A percentile compares a stretch with the other conserved stretches of the same genome.
These are phyloP conservation scores for Calameuta filiformis DNA, from an alignment of 2,888 invertebrate genomes.

Conservation along the genomic window DNA sequence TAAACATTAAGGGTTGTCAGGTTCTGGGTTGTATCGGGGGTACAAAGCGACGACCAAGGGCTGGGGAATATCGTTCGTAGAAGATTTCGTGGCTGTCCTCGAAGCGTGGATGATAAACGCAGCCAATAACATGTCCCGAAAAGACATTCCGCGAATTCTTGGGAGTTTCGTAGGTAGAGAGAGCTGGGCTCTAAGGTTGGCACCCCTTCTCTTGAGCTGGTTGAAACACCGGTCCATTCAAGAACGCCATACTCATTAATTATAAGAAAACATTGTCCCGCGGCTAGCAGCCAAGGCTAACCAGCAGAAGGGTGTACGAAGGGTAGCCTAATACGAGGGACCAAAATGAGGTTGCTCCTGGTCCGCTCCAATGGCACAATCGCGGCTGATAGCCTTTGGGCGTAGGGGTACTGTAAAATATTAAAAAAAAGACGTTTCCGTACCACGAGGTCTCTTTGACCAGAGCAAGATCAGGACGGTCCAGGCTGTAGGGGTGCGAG, in stretches of 20 bases:
- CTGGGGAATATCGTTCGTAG: neutral
- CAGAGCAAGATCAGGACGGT: neutral
- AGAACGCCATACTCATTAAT: conserved; percentile 56
- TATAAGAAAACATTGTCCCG: conserved; percentile 61
- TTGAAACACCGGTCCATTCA: conserved; percentile 54
- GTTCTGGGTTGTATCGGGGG: neutral
- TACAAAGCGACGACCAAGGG: neutral
- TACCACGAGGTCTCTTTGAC: neutral
- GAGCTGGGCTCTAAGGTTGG: conserved; percentile 47
- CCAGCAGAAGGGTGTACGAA: neutral
- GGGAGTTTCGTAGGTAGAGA: conserved; percentile 43
- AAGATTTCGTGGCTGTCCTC: conserved; percentile 34
- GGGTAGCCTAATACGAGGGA: neutral
- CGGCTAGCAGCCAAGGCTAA: conserved; percentile 25
- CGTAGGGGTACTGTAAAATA: neutral
- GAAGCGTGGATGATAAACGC: conserved; percentile 41
- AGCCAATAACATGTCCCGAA: conserved; percentile 47
- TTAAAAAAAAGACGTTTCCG: neutral
- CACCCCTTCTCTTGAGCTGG: conserved; percentile 30
- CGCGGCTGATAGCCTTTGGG: neutral
- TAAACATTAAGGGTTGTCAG: neutral
- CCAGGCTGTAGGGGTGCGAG: neutral
- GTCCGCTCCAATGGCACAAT: conserved; percentile 26
- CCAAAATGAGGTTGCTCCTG: neutral
- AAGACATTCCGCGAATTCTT: conserved; percentile 50